Base-by-base conservation (phyloP, 2,797 vertebrate species). In the Tragopan temminckii region DNA sequence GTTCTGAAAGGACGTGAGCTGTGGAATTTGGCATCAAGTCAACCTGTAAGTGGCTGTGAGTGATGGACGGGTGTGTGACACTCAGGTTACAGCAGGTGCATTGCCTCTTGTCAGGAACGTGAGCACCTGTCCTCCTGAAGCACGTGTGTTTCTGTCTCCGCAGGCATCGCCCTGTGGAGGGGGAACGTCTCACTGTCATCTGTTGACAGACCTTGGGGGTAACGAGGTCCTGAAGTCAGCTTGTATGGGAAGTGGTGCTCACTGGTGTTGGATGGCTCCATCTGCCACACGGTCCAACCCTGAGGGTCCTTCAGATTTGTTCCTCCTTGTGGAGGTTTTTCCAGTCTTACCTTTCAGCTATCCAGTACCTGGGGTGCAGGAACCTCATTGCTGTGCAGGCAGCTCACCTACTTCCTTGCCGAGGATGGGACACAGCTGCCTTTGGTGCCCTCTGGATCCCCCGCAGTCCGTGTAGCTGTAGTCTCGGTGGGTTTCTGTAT, bases 361-460 rank as follows among this genome's bases (percentile, higher is more conserved):
- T 46, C 0, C 0, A 13, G 31, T 43, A 10, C 29, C 16, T 76
- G 70, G 29, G 33, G 19, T 8, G 2, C 7, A 24, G 46, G 46
- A 36, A 3, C 24, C 7, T 0, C 1, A 4, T 43, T n/a, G 4
- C 36, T 35, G 11, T 63, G 36, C 71, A 52, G 66, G 55, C 50
- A 67, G 24, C 53, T 53, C 27, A 23, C 48, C 40, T 42, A 16
- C 35, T n/a, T 43, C 23, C 42, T 48, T 9, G 2, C 59, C 17
- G 7, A 64, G n/a, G 42, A 5, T 8, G 18, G 61, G 48, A 76
- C 12, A 23, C 0, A 4, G 14, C 31, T 79, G 42, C 62, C 16
- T 57, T 77, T 29, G 35, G 10, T 1, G 1, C 67, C 16, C 15
- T 19, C 57, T n/a, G 20, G 25, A 8, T 25, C 24, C 43, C 1